Conservation (phyloP, 2,888 invertebrate species). For the Diadegma fenestrale region DNA sequence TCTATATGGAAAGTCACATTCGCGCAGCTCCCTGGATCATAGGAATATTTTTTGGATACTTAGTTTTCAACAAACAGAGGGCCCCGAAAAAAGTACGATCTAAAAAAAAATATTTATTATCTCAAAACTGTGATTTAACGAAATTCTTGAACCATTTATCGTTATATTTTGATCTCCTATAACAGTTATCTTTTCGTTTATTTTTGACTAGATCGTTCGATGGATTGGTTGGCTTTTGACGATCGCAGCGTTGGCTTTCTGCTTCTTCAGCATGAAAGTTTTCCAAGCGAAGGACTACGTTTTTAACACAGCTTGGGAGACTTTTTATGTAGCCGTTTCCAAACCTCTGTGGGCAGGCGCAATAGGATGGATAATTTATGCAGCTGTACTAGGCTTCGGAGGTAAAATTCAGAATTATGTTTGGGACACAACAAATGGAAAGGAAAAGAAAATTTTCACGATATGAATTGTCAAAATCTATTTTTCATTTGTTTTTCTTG, state of each 20-base stretch:
- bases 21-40: slow-evolving; percentile 70
- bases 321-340: slow-evolving; percentile 84
- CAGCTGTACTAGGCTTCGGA: slow-evolving; percentile 85
- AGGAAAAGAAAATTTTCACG: not conserved
- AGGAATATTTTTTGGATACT: slow-evolving; percentile 70
- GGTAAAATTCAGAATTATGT: slow-evolving; percentile 76
- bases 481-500: not conserved
- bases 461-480: not conserved
- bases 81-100: slow-evolving; percentile 37
- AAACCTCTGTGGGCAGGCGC: slow-evolving; percentile 85
- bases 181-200: not conserved
- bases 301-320: slow-evolving; percentile 80
- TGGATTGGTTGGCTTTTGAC: slow-evolving; percentile 71
- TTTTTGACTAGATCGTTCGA: slow-evolving; percentile 57
- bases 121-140: not conserved
- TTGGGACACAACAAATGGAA: not conserved
- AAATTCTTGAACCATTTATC: not conserved
- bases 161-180: not conserved
- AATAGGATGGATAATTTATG: slow-evolving; percentile 86
- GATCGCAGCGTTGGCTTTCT: slow-evolving; percentile 65
- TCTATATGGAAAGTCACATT: slow-evolving; percentile 66
- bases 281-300: slow-evolving; percentile 79
- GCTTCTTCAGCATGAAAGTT: slow-evolving; percentile 67
- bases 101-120: not conserved
- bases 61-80: slow-evolving; percentile 33